Conservation (phyloP, 1,140 invertebrate species). For the Teleogryllus occipitalis region DNA sequence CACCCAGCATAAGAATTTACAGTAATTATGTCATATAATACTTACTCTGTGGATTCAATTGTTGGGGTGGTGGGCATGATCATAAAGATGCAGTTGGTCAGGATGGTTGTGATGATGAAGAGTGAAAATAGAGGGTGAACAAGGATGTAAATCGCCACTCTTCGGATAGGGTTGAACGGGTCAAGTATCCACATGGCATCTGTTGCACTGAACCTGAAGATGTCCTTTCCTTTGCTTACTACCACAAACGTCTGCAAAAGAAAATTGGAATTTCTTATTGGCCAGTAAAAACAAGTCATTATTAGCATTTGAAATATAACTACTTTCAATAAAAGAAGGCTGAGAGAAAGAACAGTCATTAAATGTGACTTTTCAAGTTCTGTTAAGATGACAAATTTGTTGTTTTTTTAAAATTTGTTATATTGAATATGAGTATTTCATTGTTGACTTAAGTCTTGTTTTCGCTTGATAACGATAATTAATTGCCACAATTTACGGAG, state of each 20-base stretch:
- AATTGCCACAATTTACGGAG: too few species aligned
- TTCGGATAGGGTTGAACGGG: constrained; percentile 94
- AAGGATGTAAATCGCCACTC: constrained; percentile 93
- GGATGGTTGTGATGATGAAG: constrained; percentile 95
- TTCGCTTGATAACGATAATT: too few species aligned
- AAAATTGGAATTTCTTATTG: constrained; percentile 25
- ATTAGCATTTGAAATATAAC: too few species aligned
- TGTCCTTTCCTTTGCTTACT: constrained; percentile 95
- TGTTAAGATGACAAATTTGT: too few species aligned
- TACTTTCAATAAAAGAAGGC: too few species aligned
- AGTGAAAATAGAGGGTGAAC: constrained; percentile 96
- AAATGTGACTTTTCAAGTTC: too few species aligned
- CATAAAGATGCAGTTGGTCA: constrained; percentile 97
- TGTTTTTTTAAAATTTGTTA: too few species aligned
- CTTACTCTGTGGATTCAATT: constrained; percentile 95
- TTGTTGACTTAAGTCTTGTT: too few species aligned
- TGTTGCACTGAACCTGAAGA: constrained; percentile 96
- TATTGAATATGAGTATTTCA: too few species aligned
- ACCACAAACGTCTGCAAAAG: constrained; percentile 92
- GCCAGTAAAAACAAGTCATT: not conserved
- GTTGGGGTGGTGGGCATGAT: constrained; percentile 88
- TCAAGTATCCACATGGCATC: constrained; percentile 90
- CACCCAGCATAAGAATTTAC: too few species aligned
- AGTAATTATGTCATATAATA: constrained; percentile 32
- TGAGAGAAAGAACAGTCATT: too few species aligned